Evolutionary conservation across 30 jellyfish, hydroid and myxozoan species (phyloP).

Genomic region (Cassiopea xamachana): DNA sequence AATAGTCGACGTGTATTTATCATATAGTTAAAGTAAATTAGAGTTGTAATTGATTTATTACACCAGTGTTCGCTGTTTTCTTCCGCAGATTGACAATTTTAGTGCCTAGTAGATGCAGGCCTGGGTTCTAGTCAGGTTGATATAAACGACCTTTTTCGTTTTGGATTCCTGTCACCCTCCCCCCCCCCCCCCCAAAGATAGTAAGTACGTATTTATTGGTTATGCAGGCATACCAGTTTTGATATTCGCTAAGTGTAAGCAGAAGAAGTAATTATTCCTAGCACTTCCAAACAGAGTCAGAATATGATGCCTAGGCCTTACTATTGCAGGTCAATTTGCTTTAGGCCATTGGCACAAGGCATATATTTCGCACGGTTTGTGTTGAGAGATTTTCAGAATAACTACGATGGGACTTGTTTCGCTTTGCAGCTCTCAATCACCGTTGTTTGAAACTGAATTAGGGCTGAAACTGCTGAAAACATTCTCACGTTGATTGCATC

Average conservation of each 20-base stretch:
- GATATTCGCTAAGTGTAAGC: not conserved
- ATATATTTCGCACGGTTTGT: not conserved
- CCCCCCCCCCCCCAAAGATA: not conserved
- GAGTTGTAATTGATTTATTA: conserved; percentile 56
- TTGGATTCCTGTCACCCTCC: not conserved
- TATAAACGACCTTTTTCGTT: not conserved
- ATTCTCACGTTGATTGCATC: no score
- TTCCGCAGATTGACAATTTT: conserved; percentile 34
- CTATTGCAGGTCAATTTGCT: conserved; percentile 33
- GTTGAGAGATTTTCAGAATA: no score
- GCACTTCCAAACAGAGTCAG: no score
- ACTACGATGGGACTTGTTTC: no score
- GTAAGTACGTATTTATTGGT: not conserved
- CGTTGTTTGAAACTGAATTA: no score
- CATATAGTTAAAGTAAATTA: conserved; percentile 27
- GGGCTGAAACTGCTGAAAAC: no score
- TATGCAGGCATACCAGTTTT: conserved; percentile 57
- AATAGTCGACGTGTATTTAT: conserved; percentile 30
- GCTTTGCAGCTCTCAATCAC: no score
- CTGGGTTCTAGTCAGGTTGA: conserved; percentile 41
- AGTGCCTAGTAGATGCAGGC: conserved; percentile 17
- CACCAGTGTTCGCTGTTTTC: conserved; percentile 25
- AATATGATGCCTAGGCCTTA: not conserved
- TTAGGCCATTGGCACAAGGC: conserved; percentile 2
- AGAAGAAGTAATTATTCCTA: not conserved